Conservation (phyloP, 2,888 invertebrate species). For the Apotomis capreana region DNA sequence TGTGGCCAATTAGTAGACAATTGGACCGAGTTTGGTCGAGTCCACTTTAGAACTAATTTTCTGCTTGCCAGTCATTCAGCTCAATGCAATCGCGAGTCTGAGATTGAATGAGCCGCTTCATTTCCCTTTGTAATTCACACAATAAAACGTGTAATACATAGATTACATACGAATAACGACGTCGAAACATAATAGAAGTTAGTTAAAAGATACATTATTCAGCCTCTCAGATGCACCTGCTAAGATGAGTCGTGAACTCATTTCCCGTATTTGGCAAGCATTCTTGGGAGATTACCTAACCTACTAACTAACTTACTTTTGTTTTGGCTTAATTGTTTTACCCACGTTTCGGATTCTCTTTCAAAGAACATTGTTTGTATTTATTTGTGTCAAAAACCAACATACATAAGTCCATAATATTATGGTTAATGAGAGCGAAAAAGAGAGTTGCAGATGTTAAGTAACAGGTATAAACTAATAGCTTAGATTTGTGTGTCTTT, state of each 20-base stretch:
- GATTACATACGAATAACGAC: slow-evolving; percentile 17
- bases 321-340: slow-evolving; percentile 40
- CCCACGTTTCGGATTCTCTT: slow-evolving; percentile 34
- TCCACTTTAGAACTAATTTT: slow-evolving; percentile 42
- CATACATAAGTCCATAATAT: neutral
- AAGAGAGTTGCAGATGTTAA: slow-evolving; percentile 19
- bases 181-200: neutral
- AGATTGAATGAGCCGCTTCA: slow-evolving; percentile 56
- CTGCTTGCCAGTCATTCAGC: slow-evolving; percentile 38
- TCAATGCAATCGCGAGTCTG: slow-evolving; percentile 34
- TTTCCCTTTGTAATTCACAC: slow-evolving; percentile 56
- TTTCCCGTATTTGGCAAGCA: slow-evolving; percentile 39
- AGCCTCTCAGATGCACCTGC: slow-evolving; percentile 26
- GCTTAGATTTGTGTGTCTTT: neutral
- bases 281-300: slow-evolving; percentile 33
- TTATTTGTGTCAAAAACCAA: slow-evolving; percentile 24
- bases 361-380: slow-evolving; percentile 15
- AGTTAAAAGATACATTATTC: neutral
- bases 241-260: slow-evolving; percentile 26
- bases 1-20: slow-evolving; percentile 39
- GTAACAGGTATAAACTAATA: slow-evolving; percentile 8
- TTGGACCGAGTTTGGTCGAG: slow-evolving; percentile 38
- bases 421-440: slow-evolving; percentile 20
- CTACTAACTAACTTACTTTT: slow-evolving; percentile 20
- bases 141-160: slow-evolving; percentile 50